Conservation (phyloP, 1,140 invertebrate species). For the Bombus waltoni region DNA sequence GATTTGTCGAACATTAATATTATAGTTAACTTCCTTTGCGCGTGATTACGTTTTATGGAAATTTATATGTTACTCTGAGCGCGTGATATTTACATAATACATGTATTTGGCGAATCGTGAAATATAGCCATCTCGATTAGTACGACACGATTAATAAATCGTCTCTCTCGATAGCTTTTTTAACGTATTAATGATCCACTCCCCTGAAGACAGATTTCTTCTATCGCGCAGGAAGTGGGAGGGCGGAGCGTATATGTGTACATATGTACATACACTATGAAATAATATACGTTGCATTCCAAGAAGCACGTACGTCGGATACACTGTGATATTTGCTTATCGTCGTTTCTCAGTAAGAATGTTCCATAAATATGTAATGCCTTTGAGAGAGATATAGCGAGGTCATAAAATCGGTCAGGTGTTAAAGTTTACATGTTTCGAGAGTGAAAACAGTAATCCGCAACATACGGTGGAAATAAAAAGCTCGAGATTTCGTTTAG, state of each 20-base stretch:
- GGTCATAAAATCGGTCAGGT: not conserved
- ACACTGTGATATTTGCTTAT: constrained; percentile 27
- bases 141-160: not conserved
- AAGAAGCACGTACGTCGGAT: constrained; percentile 18
- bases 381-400: not conserved
- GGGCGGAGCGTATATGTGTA: not conserved
- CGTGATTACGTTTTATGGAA: no score
- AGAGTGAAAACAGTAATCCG: not conserved
- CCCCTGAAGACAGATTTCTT: not conserved
- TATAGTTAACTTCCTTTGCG: not conserved
- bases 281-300: constrained; percentile 42
- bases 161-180: not conserved
- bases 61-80: not conserved
- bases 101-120: not conserved
- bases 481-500: not conserved
- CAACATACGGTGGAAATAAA: not conserved
- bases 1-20: not conserved
- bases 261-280: not conserved
- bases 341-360: constrained; percentile 26
- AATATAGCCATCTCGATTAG: not conserved
- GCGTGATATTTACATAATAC: not conserved
- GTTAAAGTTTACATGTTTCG: not conserved
- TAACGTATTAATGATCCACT: constrained; percentile 17
- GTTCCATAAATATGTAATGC: constrained; percentile 36
- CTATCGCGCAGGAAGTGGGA: constrained; percentile 17